Conservation (phyloP, 1,140 invertebrate species). For the Drosophila kikkawai region DNA sequence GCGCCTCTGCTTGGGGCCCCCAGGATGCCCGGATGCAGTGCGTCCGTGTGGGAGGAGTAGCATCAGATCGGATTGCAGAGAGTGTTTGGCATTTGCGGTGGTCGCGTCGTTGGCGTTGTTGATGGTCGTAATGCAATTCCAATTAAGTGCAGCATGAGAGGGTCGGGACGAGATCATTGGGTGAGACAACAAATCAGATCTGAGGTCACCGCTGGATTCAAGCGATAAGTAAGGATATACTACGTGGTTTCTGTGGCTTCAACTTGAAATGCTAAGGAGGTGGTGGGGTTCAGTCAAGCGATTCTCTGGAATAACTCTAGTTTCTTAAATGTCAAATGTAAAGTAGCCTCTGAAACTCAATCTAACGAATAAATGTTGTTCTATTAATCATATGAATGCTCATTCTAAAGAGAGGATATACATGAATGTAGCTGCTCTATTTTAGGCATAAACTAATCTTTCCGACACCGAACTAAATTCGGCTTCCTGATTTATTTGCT, state of each 20-base stretch:
- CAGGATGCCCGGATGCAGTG: conserved; percentile 12
- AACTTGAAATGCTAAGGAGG: not conserved
- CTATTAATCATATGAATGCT: too few relatives aligned
- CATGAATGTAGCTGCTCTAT: not conserved
- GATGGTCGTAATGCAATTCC: conserved; percentile 65
- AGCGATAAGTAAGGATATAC: not conserved
- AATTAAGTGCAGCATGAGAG: conserved; percentile 69
- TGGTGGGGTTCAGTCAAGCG: conserved; percentile 9
- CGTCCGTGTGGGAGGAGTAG: not conserved
- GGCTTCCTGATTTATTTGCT: conserved; percentile 16
- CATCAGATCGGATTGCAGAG: not conserved
- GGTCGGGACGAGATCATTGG: conserved; percentile 33
- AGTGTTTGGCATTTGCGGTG: conserved; percentile 24
- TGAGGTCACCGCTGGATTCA: not conserved
- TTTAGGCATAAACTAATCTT: conserved; percentile 3
- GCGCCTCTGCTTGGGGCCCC: conserved; percentile 61
- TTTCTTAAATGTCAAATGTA: too few relatives aligned
- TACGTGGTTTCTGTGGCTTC: not conserved
- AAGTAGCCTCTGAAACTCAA: too few relatives aligned
- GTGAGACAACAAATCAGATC: conserved; percentile 23
- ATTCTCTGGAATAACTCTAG: not conserved
- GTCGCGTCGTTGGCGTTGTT: conserved; percentile 37
- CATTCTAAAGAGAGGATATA: not conserved
- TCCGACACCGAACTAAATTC: not conserved
- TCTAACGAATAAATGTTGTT: too few relatives aligned